A percentile compares a stretch with the other conserved stretches of the same genome.
Conservation (phyloP, 2,888 invertebrate genomes). For the Leptarthrus brevirostris region DNA sequence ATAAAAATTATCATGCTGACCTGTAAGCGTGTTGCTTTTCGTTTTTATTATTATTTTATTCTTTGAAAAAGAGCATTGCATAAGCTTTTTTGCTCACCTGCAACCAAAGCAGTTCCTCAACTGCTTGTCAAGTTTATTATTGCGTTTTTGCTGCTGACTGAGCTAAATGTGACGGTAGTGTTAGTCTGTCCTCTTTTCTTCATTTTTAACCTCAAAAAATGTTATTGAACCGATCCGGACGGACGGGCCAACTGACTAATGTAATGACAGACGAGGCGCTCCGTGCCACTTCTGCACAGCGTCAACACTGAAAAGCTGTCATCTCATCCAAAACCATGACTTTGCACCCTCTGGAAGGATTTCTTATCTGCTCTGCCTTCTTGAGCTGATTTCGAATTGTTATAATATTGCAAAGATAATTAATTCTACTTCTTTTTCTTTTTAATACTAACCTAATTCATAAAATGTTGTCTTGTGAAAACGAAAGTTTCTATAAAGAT, state of each 20-base stretch:
- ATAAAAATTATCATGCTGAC: no score
- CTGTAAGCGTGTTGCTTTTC: no score
- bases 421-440: not conserved
- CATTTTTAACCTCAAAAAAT: slow-evolving; percentile 49
- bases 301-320: not conserved
- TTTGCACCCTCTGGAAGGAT: slow-evolving; percentile 22
- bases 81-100: slow-evolving; percentile 14
- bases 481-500: not conserved
- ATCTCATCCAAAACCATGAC: not conserved
- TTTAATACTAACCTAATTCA: slow-evolving; percentile 8
- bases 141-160: not conserved
- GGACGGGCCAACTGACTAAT: not conserved
- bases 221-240: slow-evolving; percentile 41
- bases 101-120: slow-evolving; percentile 27
- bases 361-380: not conserved
- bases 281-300: slow-evolving; percentile 4
- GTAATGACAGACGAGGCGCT: slow-evolving; percentile 4
- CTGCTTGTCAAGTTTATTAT: slow-evolving; percentile 33
- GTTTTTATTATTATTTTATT: not conserved
- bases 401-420: no score
- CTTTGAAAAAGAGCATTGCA: slow-evolving; percentile 30
- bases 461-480: slow-evolving; percentile 15
- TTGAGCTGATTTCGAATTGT: not conserved
- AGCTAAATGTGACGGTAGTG: not conserved
- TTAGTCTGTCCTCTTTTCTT: slow-evolving; percentile 44